A percentile compares a stretch with the other conserved stretches of the same genome.
Conservation (phyloP, 2,888 invertebrate species). For the Phragmatobia fuliginosa region DNA sequence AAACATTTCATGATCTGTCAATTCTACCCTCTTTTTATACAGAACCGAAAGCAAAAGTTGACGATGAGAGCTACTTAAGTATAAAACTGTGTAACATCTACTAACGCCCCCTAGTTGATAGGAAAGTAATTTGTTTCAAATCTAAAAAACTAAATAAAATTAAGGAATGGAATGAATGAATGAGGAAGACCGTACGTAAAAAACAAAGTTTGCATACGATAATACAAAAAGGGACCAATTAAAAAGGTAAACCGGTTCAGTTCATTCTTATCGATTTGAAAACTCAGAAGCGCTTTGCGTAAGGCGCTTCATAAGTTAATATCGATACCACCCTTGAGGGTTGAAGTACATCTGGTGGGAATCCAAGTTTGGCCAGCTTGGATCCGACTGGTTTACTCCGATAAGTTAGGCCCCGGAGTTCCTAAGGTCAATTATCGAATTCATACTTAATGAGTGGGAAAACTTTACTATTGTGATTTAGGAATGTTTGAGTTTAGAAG, state of each 20-base stretch:
- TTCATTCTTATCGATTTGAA: background rate
- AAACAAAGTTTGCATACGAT: too few species aligned
- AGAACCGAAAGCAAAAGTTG: too few species aligned
- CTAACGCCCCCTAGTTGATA: too few species aligned
- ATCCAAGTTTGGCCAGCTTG: slow-evolving; percentile 5
- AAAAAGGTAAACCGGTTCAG: background rate
- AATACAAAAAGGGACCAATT: background rate
- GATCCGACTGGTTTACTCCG: background rate
- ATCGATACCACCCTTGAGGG: background rate
- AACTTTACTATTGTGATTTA: slow-evolving; percentile 1
- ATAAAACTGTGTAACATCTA: too few species aligned
- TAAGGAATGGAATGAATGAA: too few species aligned
- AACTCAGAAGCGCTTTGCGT: background rate
- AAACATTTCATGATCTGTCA: too few species aligned
- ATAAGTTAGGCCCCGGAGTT: background rate
- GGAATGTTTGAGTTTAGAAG: background rate
- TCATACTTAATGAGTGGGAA: background rate
- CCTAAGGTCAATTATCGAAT: background rate
- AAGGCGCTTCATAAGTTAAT: too few species aligned
- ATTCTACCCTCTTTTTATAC: too few species aligned
- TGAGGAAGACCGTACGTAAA: too few species aligned
- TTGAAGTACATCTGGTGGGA: background rate
- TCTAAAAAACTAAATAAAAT: too few species aligned
- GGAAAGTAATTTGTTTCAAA: too few species aligned
- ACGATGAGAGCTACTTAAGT: too few species aligned